A percentile compares a stretch with the other conserved stretches of the same genome.
phyloP scores from a whole-genome alignment of 2,797 vertebrate species.

The Hipposideros larvatus region DNA sequence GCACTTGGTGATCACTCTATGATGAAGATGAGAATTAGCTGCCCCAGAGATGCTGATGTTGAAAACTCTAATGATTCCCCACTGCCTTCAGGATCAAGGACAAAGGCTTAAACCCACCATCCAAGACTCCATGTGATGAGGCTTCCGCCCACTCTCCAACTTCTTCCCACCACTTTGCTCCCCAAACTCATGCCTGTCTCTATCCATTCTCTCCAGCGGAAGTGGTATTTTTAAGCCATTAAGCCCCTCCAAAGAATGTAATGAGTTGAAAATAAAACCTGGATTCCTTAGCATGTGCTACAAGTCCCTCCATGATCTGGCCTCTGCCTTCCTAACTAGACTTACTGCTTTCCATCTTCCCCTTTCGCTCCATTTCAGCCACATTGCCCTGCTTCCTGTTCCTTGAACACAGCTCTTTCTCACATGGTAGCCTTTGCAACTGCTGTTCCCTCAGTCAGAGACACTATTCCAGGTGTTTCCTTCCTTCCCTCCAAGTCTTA shows the following conservation, averaged over 20 bases:
- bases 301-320: background rate
- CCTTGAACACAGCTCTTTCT: background rate
- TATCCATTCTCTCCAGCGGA: background rate
- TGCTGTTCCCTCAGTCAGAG: background rate
- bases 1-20: background rate
- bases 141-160: background rate
- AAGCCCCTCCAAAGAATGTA: conserved; percentile 3
- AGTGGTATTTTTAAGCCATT: conserved; percentile 18
- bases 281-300: background rate
- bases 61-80: background rate
- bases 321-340: background rate
- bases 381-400: background rate
- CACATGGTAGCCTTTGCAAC: background rate
- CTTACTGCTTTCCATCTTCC: background rate
- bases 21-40: background rate
- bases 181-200: background rate
- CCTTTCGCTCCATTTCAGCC: background rate
- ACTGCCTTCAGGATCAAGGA: conserved; percentile 3
- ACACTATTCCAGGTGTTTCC: background rate
- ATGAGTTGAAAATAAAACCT: background rate
- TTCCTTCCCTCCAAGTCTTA: background rate
- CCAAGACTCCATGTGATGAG: background rate
- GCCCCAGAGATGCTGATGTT: background rate
- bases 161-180: background rate
- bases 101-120: background rate